Base-by-base conservation (phyloP, 37 sponge, comb jelly and placozoan genomes). In the Chondrilla cf. caribensis region DNA sequence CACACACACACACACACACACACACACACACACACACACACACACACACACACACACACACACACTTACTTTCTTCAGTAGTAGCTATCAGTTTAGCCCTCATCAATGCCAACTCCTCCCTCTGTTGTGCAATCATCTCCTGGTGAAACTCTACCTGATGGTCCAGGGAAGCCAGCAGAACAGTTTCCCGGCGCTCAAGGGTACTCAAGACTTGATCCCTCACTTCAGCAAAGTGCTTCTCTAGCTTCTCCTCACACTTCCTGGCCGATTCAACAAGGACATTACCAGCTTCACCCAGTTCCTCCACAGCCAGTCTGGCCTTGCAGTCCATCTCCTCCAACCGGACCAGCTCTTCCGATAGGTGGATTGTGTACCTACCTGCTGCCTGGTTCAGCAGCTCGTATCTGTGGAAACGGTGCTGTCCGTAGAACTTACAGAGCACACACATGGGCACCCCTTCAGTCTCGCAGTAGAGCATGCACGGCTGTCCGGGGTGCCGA, bases 401-500 rank as follows among this genome's bases (percentile, higher is more conserved):
- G 66, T 84, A 93, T 60, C 86, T 89, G 64, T 93, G 93, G 75
- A 89, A 86, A 22, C 89, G 79, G 39, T 93, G 93, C 73, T 93
- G 89, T 55, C 84, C 84, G 73, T 89, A 93, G 54, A 89, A 93
- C 81, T 93, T 93, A 84, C 93, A 93, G 54, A 93, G 58, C 18
- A 93, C 89, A 81, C 93, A 93, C 93, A 93, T 93, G 19, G 93
- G 87, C 58, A 77, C 82, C 54, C 76, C 80, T 43, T 93, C 93
- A 28, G 93, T 93, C 75, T 93, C 93, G 70, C 93, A 93, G 76
- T 93, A 93, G 17, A 93, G 84, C 72, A 89, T 78, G 66, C 89
- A 93, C 65, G 84, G 88, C 80, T 93, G 93, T 0, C 93, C 93
- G 5, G 93, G 87, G 54, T 93, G 93, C 37, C 81, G 86, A n/a